Conservation (phyloP, 1,140 invertebrate species). For the Caenorhabditis briggsae region DNA sequence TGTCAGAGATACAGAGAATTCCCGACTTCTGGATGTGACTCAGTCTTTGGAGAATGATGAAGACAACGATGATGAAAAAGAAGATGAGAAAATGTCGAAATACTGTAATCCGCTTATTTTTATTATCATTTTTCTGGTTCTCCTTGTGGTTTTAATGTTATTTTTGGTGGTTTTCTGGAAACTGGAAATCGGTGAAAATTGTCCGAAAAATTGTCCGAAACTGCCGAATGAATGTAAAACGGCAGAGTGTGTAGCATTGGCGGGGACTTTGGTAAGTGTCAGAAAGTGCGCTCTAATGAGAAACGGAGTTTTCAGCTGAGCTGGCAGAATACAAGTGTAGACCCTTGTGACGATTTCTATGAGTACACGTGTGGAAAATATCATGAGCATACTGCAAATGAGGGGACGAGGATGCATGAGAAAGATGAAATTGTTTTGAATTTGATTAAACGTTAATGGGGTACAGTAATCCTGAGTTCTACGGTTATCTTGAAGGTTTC, state of each 20-base stretch:
- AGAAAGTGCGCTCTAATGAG: not conserved
- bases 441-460: not conserved
- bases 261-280: not conserved
- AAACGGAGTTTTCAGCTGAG: not conserved
- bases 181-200: not conserved
- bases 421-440: constrained; percentile 14
- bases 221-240: not conserved
- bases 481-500: no score
- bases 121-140: not conserved
- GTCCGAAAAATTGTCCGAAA: not conserved
- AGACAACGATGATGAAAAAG: not conserved
- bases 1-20: constrained; percentile 39
- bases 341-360: constrained; percentile 32
- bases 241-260: constrained; percentile 17
- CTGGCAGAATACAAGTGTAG: constrained; percentile 22
- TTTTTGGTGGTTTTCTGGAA: not conserved
- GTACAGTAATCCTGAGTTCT: no score
- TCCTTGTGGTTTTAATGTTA: not conserved
- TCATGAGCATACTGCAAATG: constrained; percentile 19
- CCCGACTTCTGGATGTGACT: not conserved
- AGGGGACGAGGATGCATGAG: not conserved
- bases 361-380: constrained; percentile 22
- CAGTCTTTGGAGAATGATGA: not conserved
- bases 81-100: not conserved
- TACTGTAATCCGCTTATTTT: constrained; percentile 3